These are phyloP conservation scores for Paramisgurnus dabryanus DNA, from an alignment of 2,113 vertebrate species.

Conservation along the genomic window DNA sequence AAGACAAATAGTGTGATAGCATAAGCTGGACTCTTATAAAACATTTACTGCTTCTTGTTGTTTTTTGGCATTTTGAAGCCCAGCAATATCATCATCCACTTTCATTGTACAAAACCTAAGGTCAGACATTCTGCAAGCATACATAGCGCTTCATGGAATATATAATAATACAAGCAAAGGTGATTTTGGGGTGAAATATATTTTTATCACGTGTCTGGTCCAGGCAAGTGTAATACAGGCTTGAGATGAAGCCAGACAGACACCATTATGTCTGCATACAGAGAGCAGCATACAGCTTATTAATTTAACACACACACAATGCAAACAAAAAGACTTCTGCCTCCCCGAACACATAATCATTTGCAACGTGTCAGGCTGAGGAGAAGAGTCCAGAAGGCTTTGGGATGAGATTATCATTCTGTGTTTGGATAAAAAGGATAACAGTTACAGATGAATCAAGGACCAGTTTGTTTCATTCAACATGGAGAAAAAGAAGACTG, in stretches of 20 bases:
- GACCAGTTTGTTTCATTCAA: background rate
- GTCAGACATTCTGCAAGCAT: background rate
- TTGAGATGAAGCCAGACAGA: conserved; percentile 7
- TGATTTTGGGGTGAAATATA: background rate
- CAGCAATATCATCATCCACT: no score
- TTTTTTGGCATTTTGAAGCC: no score
- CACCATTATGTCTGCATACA: conserved; percentile 23
- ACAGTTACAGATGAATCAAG: background rate
- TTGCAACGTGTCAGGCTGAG: conserved; percentile 12
- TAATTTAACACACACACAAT: conserved; percentile 27
- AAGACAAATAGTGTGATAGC: no score
- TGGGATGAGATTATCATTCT: background rate
- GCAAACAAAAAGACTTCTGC: conserved; percentile 9
- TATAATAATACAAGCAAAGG: background rate
- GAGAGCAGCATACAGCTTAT: background rate
- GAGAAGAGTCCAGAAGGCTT: background rate
- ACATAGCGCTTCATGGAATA: background rate
- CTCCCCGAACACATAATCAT: conserved; percentile 1
- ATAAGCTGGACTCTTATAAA: no score
- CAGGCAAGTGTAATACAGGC: background rate
- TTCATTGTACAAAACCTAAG: background rate
- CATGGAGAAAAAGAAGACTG: background rate
- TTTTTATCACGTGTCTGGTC: background rate
- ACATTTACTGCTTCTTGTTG: no score
- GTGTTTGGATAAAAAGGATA: background rate